Conservation (phyloP, 2,797 vertebrate species). For the Catostomus latipinnis region DNA sequence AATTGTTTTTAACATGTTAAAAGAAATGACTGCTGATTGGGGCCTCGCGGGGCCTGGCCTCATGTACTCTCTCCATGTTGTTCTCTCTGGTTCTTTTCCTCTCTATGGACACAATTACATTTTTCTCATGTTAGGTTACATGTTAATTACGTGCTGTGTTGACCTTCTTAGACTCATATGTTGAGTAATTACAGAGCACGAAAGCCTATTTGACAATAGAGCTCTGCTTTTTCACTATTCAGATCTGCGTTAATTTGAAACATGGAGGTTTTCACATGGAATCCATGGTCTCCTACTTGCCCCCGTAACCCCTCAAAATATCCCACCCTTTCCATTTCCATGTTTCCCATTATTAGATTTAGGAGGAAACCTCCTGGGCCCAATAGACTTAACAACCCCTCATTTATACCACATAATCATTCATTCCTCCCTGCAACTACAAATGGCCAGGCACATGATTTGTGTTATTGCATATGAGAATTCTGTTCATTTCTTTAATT, state of each 20-base stretch:
- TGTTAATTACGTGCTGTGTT: constrained; percentile 63
- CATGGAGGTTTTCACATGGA: constrained; percentile 32
- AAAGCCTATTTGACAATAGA: constrained; percentile 51
- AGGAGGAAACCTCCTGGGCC: constrained; percentile 75
- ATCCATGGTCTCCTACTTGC: constrained; percentile 17
- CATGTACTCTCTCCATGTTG: constrained; percentile 33
- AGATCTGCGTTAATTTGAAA: constrained; percentile 22
- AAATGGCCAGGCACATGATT: constrained; percentile 63
- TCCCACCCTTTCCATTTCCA: constrained; percentile 37
- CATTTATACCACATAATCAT: constrained; percentile 76
- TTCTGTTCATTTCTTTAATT: constrained; percentile 60
- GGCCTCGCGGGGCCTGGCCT: constrained; percentile 51
- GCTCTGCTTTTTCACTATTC: constrained; percentile 10
- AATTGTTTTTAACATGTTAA: constrained; percentile 51
- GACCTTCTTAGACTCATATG: constrained; percentile 56
- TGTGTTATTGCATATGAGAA: constrained; percentile 68
- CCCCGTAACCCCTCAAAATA: constrained; percentile 33
- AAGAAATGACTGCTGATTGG: constrained; percentile 59
- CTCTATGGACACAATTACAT: constrained; percentile 61
- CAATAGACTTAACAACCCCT: constrained; percentile 75
- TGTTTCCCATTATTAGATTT: constrained; percentile 78
- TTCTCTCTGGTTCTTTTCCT: constrained; percentile 50
- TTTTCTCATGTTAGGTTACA: constrained; percentile 64
- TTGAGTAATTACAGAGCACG: constrained; percentile 57
- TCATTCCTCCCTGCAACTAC: constrained; percentile 45